phyloP scores from a whole-genome alignment of 2,888 invertebrate genomes.

The Myathropa florea region DNA sequence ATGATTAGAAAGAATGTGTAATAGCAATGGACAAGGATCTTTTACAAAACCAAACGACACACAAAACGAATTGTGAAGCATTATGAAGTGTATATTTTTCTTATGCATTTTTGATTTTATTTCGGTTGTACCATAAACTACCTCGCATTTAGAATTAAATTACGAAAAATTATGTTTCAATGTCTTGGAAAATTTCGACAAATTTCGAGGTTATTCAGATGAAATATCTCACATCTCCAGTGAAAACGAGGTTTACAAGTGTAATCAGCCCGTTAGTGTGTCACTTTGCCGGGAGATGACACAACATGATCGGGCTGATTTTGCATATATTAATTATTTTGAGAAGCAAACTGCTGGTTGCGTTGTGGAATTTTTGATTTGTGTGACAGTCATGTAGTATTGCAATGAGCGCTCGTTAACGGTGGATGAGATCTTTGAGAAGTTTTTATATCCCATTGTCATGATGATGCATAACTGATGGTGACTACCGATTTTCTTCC shows the following conservation, averaged over 20 bases:
- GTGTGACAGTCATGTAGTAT: background rate
- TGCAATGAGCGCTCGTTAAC: no score
- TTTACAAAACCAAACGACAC: slow-evolving; percentile 14
- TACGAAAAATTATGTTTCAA: background rate
- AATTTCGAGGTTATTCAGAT: background rate
- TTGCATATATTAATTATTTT: background rate
- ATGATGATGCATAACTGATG: no score
- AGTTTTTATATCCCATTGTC: no score
- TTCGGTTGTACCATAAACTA: slow-evolving; percentile 39
- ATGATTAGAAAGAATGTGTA: slow-evolving; percentile 61
- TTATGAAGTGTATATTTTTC: slow-evolving; percentile 48
- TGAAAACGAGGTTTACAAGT: background rate
- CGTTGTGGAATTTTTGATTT: background rate
- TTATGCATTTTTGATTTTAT: background rate
- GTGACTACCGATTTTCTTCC: no score
- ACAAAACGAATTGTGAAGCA: slow-evolving; percentile 25
- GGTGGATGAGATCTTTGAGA: no score
- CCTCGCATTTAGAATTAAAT: slow-evolving; percentile 42
- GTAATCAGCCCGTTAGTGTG: background rate
- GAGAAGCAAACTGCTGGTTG: background rate
- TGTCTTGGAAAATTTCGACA: background rate
- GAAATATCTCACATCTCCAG: background rate
- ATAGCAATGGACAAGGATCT: slow-evolving; percentile 68
- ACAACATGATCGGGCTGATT: background rate
- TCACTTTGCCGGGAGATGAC: background rate